Conservation (phyloP, 2,888 invertebrate genomes). For the Agriopis marginaria region DNA sequence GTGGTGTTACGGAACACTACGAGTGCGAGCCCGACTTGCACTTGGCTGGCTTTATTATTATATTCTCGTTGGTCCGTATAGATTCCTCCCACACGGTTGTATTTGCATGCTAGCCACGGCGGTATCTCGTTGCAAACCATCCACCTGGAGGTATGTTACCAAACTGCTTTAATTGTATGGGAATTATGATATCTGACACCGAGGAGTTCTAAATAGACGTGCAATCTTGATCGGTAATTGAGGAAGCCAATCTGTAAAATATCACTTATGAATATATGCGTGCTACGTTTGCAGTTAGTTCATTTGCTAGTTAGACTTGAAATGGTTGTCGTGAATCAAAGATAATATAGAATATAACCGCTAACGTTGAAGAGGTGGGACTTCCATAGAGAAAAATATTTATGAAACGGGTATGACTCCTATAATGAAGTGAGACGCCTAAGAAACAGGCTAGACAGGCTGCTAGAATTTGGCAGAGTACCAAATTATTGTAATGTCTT, state of each 20-base stretch:
- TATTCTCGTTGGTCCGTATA: constrained; percentile 7
- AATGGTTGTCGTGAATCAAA: too few relatives aligned
- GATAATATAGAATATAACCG: too few relatives aligned
- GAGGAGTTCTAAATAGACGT: not conserved
- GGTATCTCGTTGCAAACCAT: constrained; percentile 39
- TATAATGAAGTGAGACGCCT: too few relatives aligned
- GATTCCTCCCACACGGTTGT: constrained; percentile 2
- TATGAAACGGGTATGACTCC: too few relatives aligned
- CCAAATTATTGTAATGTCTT: too few relatives aligned
- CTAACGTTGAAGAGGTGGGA: too few relatives aligned
- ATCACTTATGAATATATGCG: not conserved
- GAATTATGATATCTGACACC: constrained; percentile 39
- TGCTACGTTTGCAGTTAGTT: not conserved
- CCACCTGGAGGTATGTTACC: constrained; percentile 35
- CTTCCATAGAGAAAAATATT: too few relatives aligned
- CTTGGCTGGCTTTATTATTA: not conserved
- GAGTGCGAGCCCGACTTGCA: too few relatives aligned
- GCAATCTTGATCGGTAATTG: not conserved
- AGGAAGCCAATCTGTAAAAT: not conserved
- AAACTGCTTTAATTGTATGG: constrained; percentile 48
- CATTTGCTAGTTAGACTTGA: not conserved
- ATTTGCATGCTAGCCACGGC: constrained; percentile 21
- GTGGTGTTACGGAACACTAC: too few relatives aligned
- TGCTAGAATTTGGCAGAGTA: too few relatives aligned
- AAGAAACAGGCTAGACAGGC: too few relatives aligned